These are phyloP conservation scores for Zaprionus bogoriensis DNA, from an alignment of 2,888 invertebrate genomes.

Conservation along the genomic window DNA sequence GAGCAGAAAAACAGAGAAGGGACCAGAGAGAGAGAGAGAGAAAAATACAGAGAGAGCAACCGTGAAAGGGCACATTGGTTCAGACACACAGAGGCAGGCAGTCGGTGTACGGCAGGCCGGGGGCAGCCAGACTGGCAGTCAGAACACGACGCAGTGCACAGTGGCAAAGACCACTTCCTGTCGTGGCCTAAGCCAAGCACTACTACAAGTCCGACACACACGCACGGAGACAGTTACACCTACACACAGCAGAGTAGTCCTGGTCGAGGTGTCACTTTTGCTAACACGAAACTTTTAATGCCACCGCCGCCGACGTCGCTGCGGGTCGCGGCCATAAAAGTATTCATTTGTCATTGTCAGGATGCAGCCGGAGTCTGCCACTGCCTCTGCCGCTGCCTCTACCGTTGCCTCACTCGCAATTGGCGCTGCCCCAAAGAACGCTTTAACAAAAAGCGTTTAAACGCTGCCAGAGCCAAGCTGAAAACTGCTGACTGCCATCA, in stretches of 20 bases:
- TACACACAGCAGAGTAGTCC: slow-evolving; percentile 22
- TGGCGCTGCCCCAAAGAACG: slow-evolving; percentile 27
- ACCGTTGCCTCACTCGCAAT: too few relatives aligned
- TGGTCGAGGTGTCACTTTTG: slow-evolving; percentile 66
- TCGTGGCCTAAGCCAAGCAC: slow-evolving; percentile 57
- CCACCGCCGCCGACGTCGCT: slow-evolving; percentile 23
- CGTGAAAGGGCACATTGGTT: neutral
- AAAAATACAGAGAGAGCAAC: neutral
- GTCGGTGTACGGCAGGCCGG: too few relatives aligned
- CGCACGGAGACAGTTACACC: slow-evolving; percentile 17
- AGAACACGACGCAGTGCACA: slow-evolving; percentile 62
- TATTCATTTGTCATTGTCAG: slow-evolving; percentile 80
- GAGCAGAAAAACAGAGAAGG: neutral
- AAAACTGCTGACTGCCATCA: slow-evolving; percentile 42
- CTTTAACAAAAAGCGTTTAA: slow-evolving; percentile 64
- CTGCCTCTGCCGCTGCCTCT: slow-evolving; percentile 2
- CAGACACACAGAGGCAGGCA: slow-evolving; percentile 23
- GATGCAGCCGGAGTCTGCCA: slow-evolving; percentile 48
- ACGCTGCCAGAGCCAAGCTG: slow-evolving; percentile 22
- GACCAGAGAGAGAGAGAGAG: neutral
- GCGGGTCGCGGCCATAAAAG: slow-evolving; percentile 74
- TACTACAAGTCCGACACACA: slow-evolving; percentile 34
- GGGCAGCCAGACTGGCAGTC: too few relatives aligned
- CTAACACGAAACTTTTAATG: slow-evolving; percentile 75
- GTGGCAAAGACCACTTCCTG: slow-evolving; percentile 71